Evolutionary conservation across 2,113 vertebrate species (phyloP).

Genomic region (Halcyon senegalensis): DNA sequence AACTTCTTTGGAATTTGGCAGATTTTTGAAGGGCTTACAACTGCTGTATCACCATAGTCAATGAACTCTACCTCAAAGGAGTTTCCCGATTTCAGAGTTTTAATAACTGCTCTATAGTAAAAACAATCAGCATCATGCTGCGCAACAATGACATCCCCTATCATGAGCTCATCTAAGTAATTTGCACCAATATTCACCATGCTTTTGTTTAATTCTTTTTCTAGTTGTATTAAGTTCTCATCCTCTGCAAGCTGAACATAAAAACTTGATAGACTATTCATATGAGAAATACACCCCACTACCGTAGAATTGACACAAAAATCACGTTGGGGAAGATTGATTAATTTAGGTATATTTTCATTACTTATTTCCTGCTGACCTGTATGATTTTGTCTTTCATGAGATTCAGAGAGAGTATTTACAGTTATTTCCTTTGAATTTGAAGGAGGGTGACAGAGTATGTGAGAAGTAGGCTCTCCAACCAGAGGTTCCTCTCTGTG

Average conservation of each 20-base stretch:
- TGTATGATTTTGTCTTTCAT: not conserved
- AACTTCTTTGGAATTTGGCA: constrained; percentile 69
- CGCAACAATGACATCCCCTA: constrained; percentile 77
- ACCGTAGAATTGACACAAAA: constrained; percentile 67
- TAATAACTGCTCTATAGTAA: constrained; percentile 82
- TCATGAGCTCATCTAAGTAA: constrained; percentile 1
- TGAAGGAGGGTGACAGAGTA: not conserved
- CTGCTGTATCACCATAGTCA: constrained; percentile 85
- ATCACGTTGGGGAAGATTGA: constrained; percentile 65
- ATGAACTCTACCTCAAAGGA: constrained; percentile 84
- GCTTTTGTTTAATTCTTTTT: constrained; percentile 73
- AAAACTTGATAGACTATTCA: constrained; percentile 73
- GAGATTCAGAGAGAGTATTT: not conserved
- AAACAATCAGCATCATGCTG: constrained; percentile 73
- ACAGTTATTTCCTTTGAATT: not conserved
- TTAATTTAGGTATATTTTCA: constrained; percentile 48
- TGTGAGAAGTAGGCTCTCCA: not conserved
- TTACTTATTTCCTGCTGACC: not conserved
- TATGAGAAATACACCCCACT: constrained; percentile 76
- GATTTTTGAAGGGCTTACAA: constrained; percentile 74
- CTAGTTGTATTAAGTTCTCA: constrained; percentile 76
- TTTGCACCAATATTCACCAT: constrained; percentile 5
- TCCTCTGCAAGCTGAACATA: constrained; percentile 83
- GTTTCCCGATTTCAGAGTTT: constrained; percentile 26
- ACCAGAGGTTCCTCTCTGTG: not conserved